Conservation (phyloP, 2,113 vertebrate species). For the Mastomys coucha region DNA sequence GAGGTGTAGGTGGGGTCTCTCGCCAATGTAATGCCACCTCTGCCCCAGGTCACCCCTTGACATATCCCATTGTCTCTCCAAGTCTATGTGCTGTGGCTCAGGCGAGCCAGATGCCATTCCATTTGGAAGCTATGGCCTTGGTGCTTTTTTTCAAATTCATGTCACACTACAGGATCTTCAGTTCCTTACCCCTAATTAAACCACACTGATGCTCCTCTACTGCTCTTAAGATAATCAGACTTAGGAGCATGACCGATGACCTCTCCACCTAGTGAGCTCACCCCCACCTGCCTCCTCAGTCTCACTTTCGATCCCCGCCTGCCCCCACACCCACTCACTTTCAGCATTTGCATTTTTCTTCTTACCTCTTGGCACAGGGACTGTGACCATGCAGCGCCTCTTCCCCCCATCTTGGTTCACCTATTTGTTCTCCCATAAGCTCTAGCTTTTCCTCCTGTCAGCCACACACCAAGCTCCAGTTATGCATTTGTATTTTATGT, state of each 20-base stretch:
- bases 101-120: neutral
- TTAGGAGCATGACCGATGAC: accelerated
- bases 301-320: neutral
- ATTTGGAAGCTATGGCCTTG: neutral
- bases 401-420: neutral
- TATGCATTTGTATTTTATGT: neutral
- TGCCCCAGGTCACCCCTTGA: constrained; percentile 23
- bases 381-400: neutral
- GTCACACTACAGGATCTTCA: neutral
- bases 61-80: accelerated
- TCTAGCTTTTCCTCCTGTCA: neutral
- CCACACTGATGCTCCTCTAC: neutral
- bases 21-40: neutral
- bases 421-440: neutral
- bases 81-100: neutral
- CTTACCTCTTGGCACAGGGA: neutral
- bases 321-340: neutral
- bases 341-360: neutral
- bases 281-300: neutral
- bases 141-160: neutral
- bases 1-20: constrained; percentile 77
- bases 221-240: neutral
- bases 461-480: neutral
- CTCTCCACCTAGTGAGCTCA: accelerated
- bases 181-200: neutral